phyloP scores from a whole-genome alignment of 2,797 vertebrate genomes.

The Sternotherus odoratus region DNA sequence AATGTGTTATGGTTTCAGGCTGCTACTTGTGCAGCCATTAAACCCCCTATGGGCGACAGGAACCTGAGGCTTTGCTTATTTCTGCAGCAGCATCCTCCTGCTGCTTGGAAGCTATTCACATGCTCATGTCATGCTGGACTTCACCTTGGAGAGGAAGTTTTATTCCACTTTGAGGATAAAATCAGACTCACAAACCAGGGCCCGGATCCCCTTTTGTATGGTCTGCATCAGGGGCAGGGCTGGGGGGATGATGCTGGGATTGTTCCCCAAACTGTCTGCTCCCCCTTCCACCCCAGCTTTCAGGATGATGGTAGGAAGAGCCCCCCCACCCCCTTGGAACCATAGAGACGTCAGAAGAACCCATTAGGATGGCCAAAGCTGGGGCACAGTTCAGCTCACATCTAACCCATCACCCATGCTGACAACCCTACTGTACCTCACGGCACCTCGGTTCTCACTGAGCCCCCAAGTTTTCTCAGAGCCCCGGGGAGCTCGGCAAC shows the following conservation, averaged over 20 bases:
- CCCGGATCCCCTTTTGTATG: background rate
- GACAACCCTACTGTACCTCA: background rate
- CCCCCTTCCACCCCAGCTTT: background rate
- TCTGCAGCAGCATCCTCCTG: background rate
- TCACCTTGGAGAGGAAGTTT: background rate
- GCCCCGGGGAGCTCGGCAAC: background rate
- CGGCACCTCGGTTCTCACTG: too few relatives aligned
- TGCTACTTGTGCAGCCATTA: background rate
- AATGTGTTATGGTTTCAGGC: background rate
- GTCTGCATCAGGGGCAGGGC: background rate
- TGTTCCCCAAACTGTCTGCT: background rate
- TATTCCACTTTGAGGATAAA: background rate
- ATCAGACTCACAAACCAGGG: background rate
- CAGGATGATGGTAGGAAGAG: background rate
- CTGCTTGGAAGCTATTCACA: background rate
- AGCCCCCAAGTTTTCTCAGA: background rate
- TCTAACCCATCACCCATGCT: background rate
- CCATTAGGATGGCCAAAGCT: background rate
- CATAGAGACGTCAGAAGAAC: background rate
- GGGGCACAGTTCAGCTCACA: background rate
- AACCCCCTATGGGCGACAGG: background rate
- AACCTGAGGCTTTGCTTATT: background rate
- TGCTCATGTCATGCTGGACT: background rate
- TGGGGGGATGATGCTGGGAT: background rate
- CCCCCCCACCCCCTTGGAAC: fast-evolving